Conservation (phyloP, 2,797 vertebrate genomes). For the Aratinga solstitialis region DNA sequence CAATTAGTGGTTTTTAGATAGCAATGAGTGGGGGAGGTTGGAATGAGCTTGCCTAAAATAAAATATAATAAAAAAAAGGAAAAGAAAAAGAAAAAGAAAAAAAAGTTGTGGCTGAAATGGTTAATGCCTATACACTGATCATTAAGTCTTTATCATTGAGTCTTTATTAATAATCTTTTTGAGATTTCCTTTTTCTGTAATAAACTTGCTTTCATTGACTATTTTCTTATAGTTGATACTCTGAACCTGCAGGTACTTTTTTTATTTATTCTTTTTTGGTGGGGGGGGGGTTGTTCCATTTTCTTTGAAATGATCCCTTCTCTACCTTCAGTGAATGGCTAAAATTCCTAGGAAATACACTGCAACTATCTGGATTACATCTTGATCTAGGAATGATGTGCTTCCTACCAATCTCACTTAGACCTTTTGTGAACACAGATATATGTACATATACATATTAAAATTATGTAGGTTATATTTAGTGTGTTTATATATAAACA, state of each 20-base stretch:
- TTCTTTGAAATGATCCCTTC: conserved; percentile 7
- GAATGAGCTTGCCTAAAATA: not conserved
- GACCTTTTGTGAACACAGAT: conserved; percentile 16
- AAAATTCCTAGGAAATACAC: not conserved
- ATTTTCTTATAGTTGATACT: not conserved
- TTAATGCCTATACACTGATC: not conserved
- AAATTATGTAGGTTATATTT: conserved; percentile 61
- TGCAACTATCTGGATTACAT: not conserved
- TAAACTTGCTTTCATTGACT: not conserved
- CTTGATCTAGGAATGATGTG: not conserved
- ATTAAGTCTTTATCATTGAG: not conserved
- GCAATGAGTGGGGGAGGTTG: not conserved
- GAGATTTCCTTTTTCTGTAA: not conserved
- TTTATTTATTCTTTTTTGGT: not conserved
- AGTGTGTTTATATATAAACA: conserved; percentile 65
- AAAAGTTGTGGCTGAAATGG: not conserved
- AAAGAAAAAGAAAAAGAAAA: not conserved
- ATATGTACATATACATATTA: conserved; percentile 43
- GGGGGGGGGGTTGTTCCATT: not conserved
- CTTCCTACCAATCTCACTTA: conserved; percentile 12
- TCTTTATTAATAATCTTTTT: not conserved
- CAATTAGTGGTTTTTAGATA: not conserved
- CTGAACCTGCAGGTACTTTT: not conserved
- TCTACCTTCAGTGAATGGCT: not conserved
- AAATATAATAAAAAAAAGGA: not conserved